Evolutionary conservation across 2,797 vertebrate species (phyloP).

Genomic region (Oreonectes daqikongensis): DNA sequence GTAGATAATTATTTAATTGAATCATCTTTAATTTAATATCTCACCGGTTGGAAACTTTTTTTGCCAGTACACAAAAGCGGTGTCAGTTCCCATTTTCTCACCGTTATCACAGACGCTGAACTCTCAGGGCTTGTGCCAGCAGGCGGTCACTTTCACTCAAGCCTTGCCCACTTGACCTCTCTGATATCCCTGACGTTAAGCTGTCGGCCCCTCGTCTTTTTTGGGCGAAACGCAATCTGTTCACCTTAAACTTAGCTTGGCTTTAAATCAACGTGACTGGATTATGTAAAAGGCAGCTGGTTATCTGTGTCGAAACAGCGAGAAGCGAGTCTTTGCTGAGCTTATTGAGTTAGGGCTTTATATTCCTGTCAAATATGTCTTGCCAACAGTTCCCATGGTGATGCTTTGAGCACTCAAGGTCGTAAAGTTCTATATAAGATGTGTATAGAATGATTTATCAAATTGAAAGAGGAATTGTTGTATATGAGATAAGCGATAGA

Average conservation of each 20-base stretch:
- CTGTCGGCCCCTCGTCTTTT: slow-evolving; percentile 39
- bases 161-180: slow-evolving; percentile 6
- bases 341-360: slow-evolving; percentile 22
- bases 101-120: slow-evolving; percentile 62
- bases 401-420: slow-evolving; percentile 35
- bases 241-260: slow-evolving; percentile 43
- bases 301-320: background rate
- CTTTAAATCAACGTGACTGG: slow-evolving; percentile 44
- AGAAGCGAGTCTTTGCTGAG: slow-evolving; percentile 4
- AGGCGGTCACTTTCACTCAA: slow-evolving; percentile 31
- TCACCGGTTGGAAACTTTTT: slow-evolving; percentile 47
- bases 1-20: background rate
- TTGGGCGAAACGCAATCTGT: slow-evolving; percentile 31
- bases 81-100: slow-evolving; percentile 66
- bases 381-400: slow-evolving; percentile 38
- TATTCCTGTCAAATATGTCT: slow-evolving; percentile 26
- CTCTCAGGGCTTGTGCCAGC: slow-evolving; percentile 32
- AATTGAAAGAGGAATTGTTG: background rate
- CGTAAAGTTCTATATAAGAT: slow-evolving; percentile 17
- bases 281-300: slow-evolving; percentile 15
- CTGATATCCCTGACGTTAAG: slow-evolving; percentile 31
- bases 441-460: slow-evolving; percentile 27
- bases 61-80: slow-evolving; percentile 42
- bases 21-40: background rate
- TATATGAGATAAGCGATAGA: background rate